Percentiles rank a stretch among this genome's conserved stretches.
Evolutionary conservation across 2,888 invertebrate genomes (phyloP).

Genomic region (Aquatica leii): DNA sequence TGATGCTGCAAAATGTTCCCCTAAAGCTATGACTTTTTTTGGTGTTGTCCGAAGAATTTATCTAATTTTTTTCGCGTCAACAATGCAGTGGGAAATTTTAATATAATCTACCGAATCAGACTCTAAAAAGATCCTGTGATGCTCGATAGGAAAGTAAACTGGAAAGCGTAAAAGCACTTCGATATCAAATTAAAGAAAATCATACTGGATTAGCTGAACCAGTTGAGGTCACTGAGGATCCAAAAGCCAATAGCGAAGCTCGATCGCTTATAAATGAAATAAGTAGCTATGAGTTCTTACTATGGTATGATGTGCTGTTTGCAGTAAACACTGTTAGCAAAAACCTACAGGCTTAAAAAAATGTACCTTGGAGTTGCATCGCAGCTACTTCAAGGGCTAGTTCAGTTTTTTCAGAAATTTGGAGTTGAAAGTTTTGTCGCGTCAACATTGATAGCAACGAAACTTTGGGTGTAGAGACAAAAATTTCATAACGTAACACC

Average conservation of each 20-base stretch:
- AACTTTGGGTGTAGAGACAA: too few species aligned
- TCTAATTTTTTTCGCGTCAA: neutral
- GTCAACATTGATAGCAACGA: neutral
- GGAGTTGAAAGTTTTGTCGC: neutral
- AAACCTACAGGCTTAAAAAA: neutral
- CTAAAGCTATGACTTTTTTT: too few species aligned
- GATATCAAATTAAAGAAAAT: too few species aligned
- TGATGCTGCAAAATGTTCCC: neutral
- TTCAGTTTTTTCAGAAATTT: neutral
- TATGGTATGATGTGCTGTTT: too few species aligned
- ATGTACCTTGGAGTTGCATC: constrained; percentile 1
- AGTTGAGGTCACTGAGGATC: too few species aligned
- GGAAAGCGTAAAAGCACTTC: too few species aligned
- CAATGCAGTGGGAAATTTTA: neutral
- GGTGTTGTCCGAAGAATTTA: neutral
- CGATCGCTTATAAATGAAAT: neutral
- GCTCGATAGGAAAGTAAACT: too few species aligned
- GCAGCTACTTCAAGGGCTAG: neutral
- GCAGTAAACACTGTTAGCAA: too few species aligned
- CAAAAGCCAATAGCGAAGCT: too few species aligned
- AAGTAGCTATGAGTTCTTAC: too few species aligned
- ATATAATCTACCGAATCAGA: neutral
- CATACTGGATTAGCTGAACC: too few species aligned
- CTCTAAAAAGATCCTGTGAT: neutral
- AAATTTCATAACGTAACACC: too few species aligned